A percentile compares a stretch with the other conserved stretches of the same genome.
These are phyloP conservation scores for Pogonocherus hispidulus DNA, from an alignment of 2,888 invertebrate species.

Conservation along the genomic window DNA sequence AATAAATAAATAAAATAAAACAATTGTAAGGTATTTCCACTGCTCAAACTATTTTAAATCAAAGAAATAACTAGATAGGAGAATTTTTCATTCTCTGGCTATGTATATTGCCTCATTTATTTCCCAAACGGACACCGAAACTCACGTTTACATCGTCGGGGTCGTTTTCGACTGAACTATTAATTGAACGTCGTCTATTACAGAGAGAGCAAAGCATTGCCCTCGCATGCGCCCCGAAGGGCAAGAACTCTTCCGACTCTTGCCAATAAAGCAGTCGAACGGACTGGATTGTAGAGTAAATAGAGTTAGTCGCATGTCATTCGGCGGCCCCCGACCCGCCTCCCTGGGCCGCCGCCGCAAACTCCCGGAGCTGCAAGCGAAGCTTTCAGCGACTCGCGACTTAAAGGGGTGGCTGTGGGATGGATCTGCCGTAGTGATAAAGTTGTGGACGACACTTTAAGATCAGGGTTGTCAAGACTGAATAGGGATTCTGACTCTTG, in stretches of 20 bases:
- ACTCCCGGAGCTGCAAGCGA: conserved; percentile 41
- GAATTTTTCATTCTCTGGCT: too few relatives aligned
- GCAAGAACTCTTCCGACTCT: conserved; percentile 54
- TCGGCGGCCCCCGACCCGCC: conserved; percentile 55
- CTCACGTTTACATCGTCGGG: not conserved
- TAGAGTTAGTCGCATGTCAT: conserved; percentile 64
- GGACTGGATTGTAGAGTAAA: conserved; percentile 62
- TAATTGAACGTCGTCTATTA: not conserved
- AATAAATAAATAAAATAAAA: too few relatives aligned
- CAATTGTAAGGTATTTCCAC: too few relatives aligned
- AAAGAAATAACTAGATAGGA: too few relatives aligned
- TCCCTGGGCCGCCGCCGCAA: conserved; percentile 28
- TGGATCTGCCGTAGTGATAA: conserved; percentile 37
- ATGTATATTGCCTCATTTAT: too few relatives aligned
- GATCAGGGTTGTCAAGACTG: too few relatives aligned
- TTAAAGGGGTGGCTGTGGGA: conserved; percentile 44
- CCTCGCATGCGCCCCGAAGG: conserved; percentile 59
- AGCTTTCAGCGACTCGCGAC: conserved; percentile 41
- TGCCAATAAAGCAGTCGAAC: conserved; percentile 63
- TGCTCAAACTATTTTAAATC: too few relatives aligned
- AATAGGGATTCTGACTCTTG: too few relatives aligned
- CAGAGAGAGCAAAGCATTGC: conserved; percentile 32
- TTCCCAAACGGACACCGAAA: too few relatives aligned
- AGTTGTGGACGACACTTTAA: conserved; percentile 2
- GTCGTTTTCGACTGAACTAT: not conserved